Conservation (phyloP, 2,113 vertebrate genomes). For the Castor canadensis region DNA sequence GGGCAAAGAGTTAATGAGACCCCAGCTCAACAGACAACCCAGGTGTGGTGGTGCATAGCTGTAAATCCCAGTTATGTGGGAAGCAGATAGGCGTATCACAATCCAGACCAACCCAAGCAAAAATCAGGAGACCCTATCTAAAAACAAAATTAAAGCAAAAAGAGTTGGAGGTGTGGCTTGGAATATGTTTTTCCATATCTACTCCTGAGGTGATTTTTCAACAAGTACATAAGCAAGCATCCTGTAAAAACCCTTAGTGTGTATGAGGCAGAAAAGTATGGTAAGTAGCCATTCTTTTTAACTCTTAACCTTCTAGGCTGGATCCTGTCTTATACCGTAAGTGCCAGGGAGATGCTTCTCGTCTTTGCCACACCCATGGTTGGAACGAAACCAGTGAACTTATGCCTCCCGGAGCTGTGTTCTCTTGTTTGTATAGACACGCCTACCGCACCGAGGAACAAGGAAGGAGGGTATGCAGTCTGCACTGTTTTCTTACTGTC, state of each 20-base stretch:
- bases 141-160: too few species aligned
- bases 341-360: constrained; percentile 96
- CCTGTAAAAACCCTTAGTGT: background rate
- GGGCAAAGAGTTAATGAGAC: background rate
- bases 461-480: constrained; percentile 89
- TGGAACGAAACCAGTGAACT: constrained; percentile 98
- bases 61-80: too few species aligned
- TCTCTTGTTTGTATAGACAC: constrained; percentile 97
- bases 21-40: background rate
- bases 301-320: constrained; percentile 83
- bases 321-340: constrained; percentile 95
- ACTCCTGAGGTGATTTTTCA: background rate
- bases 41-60: too few species aligned
- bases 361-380: constrained; percentile 94
- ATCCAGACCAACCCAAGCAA: too few species aligned
- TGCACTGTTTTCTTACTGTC: background rate
- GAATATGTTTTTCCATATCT: too few species aligned
- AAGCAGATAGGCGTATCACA: too few species aligned
- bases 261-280: background rate
- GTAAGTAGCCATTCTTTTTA: background rate
- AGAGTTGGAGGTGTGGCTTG: too few species aligned
- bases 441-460: constrained; percentile 97
- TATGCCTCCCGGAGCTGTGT: constrained; percentile 95
- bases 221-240: background rate
- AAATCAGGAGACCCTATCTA: too few species aligned